Conservation (phyloP, 2,113 vertebrate genomes). For the Spermophilus dauricus region DNA sequence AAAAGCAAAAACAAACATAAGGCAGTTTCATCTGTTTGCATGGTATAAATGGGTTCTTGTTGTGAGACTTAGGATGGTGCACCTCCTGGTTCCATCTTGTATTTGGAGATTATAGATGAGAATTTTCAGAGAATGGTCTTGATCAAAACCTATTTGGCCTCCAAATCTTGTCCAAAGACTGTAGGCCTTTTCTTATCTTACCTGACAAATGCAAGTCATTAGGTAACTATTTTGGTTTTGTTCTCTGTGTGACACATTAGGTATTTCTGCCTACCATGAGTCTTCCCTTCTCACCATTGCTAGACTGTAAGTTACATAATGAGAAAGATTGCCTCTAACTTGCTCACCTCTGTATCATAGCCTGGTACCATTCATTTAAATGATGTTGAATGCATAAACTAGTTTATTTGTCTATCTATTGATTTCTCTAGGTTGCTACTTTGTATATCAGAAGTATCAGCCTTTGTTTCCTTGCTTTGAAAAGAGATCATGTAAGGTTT, state of each 20-base stretch:
- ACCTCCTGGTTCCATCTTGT: not conserved
- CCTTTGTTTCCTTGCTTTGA: slow-evolving; percentile 36
- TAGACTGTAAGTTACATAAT: not conserved
- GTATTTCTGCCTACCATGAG: not conserved
- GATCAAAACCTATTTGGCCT: not conserved
- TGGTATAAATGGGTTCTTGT: not conserved
- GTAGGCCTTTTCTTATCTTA: not conserved
- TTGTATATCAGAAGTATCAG: not conserved
- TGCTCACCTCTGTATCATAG: not conserved
- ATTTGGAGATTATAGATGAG: not conserved
- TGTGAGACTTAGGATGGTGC: not conserved
- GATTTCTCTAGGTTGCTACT: not conserved
- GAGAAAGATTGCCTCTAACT: not conserved
- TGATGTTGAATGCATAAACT: not conserved
- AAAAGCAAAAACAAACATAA: not conserved
- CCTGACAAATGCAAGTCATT: not conserved
- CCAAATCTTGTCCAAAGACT: not conserved
- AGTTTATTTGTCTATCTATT: too few relatives aligned
- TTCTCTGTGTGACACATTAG: not conserved
- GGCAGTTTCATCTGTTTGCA: not conserved
- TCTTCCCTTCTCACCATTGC: not conserved
- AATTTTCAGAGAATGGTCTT: not conserved
- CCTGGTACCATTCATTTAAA: not conserved
- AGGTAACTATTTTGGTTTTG: not conserved
- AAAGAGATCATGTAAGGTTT: not conserved